A percentile compares a stretch with the other conserved stretches of the same genome.
phyloP scores from a whole-genome alignment of 2,113 vertebrate species.

The Varanus salvator region DNA sequence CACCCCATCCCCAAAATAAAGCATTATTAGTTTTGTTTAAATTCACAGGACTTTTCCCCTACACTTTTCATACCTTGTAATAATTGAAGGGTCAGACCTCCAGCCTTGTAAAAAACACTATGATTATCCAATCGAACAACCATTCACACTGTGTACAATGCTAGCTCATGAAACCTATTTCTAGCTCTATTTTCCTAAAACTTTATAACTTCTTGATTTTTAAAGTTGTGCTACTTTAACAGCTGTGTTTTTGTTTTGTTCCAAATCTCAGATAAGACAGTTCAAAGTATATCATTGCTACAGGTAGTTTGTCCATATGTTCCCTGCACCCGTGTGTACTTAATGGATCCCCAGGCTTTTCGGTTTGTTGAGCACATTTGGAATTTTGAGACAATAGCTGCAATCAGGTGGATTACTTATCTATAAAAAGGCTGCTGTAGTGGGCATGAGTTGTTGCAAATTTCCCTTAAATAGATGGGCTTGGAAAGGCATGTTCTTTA shows the following conservation, averaged over 20 bases:
- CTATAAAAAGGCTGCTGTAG: background rate
- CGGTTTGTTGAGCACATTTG: background rate
- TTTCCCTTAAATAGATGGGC: background rate
- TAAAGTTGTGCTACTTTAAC: slow-evolving; percentile 45
- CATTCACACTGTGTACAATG: background rate
- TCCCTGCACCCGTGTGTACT: background rate
- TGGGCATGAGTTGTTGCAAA: background rate
- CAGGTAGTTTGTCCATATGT: background rate
- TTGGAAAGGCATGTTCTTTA: background rate
- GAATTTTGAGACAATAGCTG: background rate
- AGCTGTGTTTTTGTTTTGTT: slow-evolving; percentile 32
- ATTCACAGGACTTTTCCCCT: background rate
- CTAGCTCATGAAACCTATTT: background rate
- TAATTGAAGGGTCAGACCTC: slow-evolving; percentile 9
- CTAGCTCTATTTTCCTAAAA: slow-evolving; percentile 20
- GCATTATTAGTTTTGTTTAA: background rate
- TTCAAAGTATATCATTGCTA: background rate
- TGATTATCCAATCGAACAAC: background rate
- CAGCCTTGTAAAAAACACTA: background rate
- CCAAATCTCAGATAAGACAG: slow-evolving; percentile 30
- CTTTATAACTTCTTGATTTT: slow-evolving; percentile 31
- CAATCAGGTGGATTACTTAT: background rate
- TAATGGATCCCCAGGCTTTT: background rate
- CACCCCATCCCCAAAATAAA: background rate
- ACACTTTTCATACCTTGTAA: background rate